These are phyloP conservation scores for Gambusia affinis DNA, from an alignment of 2,113 vertebrate species.

Conservation along the genomic window DNA sequence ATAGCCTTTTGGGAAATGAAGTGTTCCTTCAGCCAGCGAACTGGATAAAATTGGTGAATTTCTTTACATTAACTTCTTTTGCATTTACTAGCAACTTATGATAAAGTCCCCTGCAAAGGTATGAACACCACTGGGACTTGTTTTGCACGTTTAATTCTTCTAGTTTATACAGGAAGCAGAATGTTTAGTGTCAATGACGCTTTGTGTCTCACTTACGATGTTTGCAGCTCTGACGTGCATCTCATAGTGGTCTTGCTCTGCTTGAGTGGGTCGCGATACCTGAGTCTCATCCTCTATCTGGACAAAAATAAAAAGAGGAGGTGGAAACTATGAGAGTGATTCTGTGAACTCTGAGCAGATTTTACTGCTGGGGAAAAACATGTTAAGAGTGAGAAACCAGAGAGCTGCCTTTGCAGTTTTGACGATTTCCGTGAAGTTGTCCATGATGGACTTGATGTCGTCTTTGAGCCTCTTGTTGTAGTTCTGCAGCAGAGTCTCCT, in stretches of 20 bases:
- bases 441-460: constrained; percentile 93
- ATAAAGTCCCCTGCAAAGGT: no score
- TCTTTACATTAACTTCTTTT: no score
- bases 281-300: constrained; percentile 98
- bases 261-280: constrained; percentile 92
- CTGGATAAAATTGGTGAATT: no score
- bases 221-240: constrained; percentile 98
- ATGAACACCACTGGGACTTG: no score
- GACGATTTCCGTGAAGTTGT: constrained; percentile 96
- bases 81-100: no score
- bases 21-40: no score
- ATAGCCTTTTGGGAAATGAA: no score
- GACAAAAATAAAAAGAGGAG: not conserved
- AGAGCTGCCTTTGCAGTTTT: constrained; percentile 90
- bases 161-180: not conserved
- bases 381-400: not conserved
- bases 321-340: not conserved
- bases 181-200: not conserved
- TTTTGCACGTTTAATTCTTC: no score
- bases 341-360: not conserved
- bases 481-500: constrained; percentile 93
- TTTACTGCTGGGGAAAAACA: not conserved
- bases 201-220: constrained; percentile 86
- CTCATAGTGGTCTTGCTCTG: constrained; percentile 97
- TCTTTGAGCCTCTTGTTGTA: constrained; percentile 98